Evolutionary conservation across 2,888 invertebrate genomes (phyloP).

Genomic region (Folsomia manolachei): DNA sequence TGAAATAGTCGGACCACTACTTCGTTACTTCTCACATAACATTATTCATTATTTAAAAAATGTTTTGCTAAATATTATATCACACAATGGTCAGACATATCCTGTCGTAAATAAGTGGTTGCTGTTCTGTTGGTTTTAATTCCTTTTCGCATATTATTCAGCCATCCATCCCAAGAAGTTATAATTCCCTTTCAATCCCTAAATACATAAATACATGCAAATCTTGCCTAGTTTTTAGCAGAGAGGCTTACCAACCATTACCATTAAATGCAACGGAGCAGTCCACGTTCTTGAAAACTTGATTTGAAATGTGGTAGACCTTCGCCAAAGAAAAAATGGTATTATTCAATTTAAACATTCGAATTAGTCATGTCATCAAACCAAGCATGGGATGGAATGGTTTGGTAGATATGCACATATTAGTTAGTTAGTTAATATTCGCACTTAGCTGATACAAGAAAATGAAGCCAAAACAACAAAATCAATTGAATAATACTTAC

Average conservation of each 20-base stretch:
- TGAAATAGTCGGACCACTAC: background rate
- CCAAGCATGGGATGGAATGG: background rate
- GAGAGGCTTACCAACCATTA: too few species aligned
- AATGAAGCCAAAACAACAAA: background rate
- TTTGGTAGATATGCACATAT: background rate
- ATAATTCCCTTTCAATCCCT: background rate
- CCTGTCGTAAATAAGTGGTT: too few species aligned
- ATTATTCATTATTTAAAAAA: background rate
- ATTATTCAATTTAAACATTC: background rate
- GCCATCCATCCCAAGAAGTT: background rate
- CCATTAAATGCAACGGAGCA: too few species aligned
- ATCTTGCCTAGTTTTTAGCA: too few species aligned
- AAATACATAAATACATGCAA: too few species aligned
- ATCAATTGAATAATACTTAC: background rate
- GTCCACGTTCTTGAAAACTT: background rate
- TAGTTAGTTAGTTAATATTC: background rate
- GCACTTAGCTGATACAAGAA: too few species aligned
- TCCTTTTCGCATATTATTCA: background rate
- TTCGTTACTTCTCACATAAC: too few species aligned
- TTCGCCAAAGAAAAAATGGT: background rate
- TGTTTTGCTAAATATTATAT: background rate
- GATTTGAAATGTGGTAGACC: background rate
- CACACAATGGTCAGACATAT: background rate
- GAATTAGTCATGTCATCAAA: background rate
- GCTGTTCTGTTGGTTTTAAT: background rate